Evolutionary conservation across 2,797 vertebrate species (phyloP), one percentile per base, ranked within the genome.

Genomic region (Orientallactaga sibirica): DNA sequence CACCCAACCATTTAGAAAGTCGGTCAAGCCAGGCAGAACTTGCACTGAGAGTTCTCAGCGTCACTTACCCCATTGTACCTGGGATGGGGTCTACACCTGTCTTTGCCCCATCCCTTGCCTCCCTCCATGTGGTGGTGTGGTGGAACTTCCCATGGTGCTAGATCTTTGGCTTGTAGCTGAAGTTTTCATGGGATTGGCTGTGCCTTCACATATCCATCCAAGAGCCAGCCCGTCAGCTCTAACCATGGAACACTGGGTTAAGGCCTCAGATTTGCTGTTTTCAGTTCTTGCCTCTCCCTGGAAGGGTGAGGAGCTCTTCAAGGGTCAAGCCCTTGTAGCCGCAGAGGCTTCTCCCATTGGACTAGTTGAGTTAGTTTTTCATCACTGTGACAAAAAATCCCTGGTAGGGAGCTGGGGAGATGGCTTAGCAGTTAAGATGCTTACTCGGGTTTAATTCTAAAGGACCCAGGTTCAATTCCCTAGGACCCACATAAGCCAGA

Each of bases 231-330:
- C 77, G 94, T 93, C 79, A 96, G 67, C 80, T 77, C 84, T 95
- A 95, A 94, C 93, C 80, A 75, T 89, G 76, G 43, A 90, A 80
- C 95, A 95, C 76, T 96, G 58, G 87, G 90, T 96, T 97, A 86
- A 92, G 33, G 58, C 86, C 8, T 94, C 94, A 96, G 96, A 91
- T 95, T 70, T 67, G 33, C 76, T 55, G 24, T 43, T 97, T 96
- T 80, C 92, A 74, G 5, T 88, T 41, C 62, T 84, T 75, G 27
- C 85, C 41, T 96, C 7, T 70, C 18, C 84, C 90, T 93, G 52
- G 64, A 94, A 94, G 74, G 10, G 25, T 12, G 70, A 94, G 61
- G 43, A 88, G 6, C 80, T 94, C 27, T 94, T 95, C 19, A 62
- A 62, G 78, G 90, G 77, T 3, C 58, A 66, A 94, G 16, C 68